phyloP scores from a whole-genome alignment of 2,797 vertebrate genomes.

The Chanos chanos region DNA sequence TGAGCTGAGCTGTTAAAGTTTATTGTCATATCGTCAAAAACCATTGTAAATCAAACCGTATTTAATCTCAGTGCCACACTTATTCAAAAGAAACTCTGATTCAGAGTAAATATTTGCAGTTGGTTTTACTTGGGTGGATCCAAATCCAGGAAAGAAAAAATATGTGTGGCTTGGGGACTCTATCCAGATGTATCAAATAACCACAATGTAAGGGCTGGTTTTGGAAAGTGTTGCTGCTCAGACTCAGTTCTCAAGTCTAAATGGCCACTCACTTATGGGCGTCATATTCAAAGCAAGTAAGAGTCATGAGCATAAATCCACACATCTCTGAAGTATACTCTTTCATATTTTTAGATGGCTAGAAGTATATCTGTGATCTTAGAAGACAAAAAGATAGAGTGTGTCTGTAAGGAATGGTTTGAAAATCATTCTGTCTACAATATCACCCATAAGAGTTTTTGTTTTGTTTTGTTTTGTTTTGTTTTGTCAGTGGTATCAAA shows the following conservation, averaged over 20 bases:
- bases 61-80: constrained; percentile 39
- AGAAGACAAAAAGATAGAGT: too few species aligned
- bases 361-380: constrained; percentile 8
- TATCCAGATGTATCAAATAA: constrained; percentile 42
- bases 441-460: too few species aligned
- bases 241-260: constrained; percentile 53
- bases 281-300: constrained; percentile 13
- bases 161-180: neutral
- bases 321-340: neutral
- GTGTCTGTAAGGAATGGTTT: too few species aligned
- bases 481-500: too few species aligned
- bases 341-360: neutral
- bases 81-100: constrained; percentile 38
- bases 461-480: too few species aligned
- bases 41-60: constrained; percentile 41
- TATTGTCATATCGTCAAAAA: constrained; percentile 31
- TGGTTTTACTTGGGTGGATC: neutral
- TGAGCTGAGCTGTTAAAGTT: constrained; percentile 33
- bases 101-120: constrained; percentile 37
- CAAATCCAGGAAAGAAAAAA: constrained; percentile 10
- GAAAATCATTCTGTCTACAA: too few species aligned
- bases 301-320: constrained; percentile 12
- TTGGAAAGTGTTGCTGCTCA: constrained; percentile 52
- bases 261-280: constrained; percentile 27
- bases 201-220: constrained; percentile 43